A percentile compares a stretch with the other conserved stretches of the same genome.
phyloP scores from a whole-genome alignment of 2,888 invertebrate genomes.

The Clunio marinus region DNA sequence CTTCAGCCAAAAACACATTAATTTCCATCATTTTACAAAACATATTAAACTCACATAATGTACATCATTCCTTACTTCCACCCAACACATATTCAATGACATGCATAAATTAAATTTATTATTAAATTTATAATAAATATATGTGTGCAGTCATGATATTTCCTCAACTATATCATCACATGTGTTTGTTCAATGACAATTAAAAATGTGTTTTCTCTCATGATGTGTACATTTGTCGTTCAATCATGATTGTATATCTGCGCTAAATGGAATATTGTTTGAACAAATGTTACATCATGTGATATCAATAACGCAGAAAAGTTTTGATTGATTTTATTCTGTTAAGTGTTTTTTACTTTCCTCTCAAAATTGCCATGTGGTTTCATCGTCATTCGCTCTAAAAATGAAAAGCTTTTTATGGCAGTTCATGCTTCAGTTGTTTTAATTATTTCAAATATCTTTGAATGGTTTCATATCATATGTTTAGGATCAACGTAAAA shows the following conservation, averaged over 20 bases:
- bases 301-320: not conserved
- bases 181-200: constrained; percentile 28
- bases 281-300: constrained; percentile 26
- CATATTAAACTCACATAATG: not conserved
- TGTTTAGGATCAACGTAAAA: too few species aligned
- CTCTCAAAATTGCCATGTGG: too few species aligned
- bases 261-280: constrained; percentile 19
- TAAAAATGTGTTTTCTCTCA: constrained; percentile 17
- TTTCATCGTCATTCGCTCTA: too few species aligned
- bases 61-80: not conserved
- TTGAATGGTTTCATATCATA: too few species aligned
- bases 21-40: too few species aligned
- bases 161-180: not conserved
- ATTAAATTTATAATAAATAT: not conserved
- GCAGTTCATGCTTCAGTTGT: too few species aligned
- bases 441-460: too few species aligned
- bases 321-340: constrained; percentile 21
- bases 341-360: too few species aligned
- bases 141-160: not conserved
- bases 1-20: too few species aligned
- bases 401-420: too few species aligned
- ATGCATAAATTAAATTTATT: constrained; percentile 6
- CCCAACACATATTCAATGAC: not conserved
- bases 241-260: constrained; percentile 15
- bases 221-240: not conserved